Base-by-base conservation (phyloP, 1,140 invertebrate genomes). In the Melitaea cinxia region DNA sequence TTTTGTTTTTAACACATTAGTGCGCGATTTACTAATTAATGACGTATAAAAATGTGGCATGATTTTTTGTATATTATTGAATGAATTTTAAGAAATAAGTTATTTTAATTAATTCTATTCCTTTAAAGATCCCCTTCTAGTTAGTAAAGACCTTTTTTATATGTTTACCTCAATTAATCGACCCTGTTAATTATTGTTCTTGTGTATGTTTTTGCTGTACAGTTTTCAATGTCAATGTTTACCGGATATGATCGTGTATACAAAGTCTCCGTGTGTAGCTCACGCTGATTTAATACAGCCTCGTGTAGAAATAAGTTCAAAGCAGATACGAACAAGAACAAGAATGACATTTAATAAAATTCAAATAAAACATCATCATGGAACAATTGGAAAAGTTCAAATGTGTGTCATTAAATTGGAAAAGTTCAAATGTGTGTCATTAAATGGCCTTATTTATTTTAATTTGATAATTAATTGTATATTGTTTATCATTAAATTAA, bases 401-500 rank as follows among this genome's bases (percentile, higher is more conserved):
- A n/a, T n/a, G n/a, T n/a, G n/a, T n/a, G n/a, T n/a, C n/a, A n/a
- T n/a, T n/a, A n/a, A n/a, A n/a, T n/a, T n/a, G n/a, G n/a, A 37
- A 57, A 57, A 45, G 55, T 37, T 47, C 55, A 17, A 45, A 45
- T 26, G 14, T 35, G 55, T 57, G 23, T 47, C 17, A 28, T 56
- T 39, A 23, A 39, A 56, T 19, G 33, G 33, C 19, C 6, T 39
- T n/a, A 15, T 15, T n/a, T 3, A 15, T 15, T 15, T 39, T 15
- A n/a, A 39, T 5, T 15, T 15, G n/a, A 15, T 39, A 39, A 14
- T n/a, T 39, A 5, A 37, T 14, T 14, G 37, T 39, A 2, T 14
- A 14, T 39, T 15, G 14, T 15, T 15, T 6, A n/a, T 15, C 2
- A 39, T n/a, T 39, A 39, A 39, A 3, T 14, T 17, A 39, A 14